These are phyloP conservation scores for Plagiodera versicolora DNA, from an alignment of 2,888 invertebrate species.

Conservation along the genomic window DNA sequence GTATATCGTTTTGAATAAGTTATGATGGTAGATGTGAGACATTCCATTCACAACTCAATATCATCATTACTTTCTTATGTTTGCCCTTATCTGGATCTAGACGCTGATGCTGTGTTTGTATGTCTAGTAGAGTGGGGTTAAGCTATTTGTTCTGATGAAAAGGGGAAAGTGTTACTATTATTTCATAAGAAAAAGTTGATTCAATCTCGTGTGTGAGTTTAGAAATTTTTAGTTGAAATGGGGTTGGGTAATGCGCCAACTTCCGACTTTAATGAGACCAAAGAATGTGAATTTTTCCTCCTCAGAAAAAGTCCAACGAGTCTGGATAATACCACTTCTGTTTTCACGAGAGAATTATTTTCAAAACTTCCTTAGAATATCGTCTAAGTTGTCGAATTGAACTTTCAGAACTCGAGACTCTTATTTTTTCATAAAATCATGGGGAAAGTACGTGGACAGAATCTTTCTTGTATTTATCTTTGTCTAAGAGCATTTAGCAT, in stretches of 20 bases:
- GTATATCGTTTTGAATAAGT: constrained; percentile 8
- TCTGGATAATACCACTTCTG: not conserved
- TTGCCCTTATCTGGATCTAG: no score
- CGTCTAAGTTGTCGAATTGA: not conserved
- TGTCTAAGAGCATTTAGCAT: not conserved
- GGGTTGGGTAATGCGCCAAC: no score
- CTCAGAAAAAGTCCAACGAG: not conserved
- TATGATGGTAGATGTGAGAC: not conserved
- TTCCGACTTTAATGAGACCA: not conserved
- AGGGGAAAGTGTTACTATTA: no score
- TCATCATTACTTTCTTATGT: no score
- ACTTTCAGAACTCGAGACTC: not conserved
- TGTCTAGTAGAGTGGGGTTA: no score
- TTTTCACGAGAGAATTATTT: not conserved
- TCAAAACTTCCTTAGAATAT: not conserved
- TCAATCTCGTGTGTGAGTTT: no score
- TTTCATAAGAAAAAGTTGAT: no score
- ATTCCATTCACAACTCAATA: no score
- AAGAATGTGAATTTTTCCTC: not conserved
- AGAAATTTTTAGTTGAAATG: no score
- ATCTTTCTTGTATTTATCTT: not conserved
- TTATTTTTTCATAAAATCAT: not conserved
- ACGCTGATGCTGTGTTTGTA: no score
- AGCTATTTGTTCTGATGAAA: no score
- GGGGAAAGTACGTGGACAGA: not conserved